Evolutionary conservation across 1,140 invertebrate species (phyloP), one percentile per base, ranked within the genome.

Genomic region (Lordiphosa clarofinis): DNA sequence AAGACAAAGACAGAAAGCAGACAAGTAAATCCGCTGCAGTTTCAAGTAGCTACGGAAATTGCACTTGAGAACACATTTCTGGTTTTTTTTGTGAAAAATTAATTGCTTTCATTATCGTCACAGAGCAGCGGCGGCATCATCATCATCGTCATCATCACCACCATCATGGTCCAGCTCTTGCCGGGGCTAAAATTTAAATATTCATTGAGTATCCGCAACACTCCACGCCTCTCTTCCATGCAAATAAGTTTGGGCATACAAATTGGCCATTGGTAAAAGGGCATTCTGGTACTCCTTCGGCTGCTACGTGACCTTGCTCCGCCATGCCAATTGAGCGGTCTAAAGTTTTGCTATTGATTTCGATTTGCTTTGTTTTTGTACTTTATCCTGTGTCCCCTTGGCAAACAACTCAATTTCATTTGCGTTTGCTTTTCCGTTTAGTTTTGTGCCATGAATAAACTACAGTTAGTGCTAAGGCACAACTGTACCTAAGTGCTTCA

Each of bases 401-500:
- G 72, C 78, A 69, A 82, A 67, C 69, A 84, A 48, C 76, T 82
- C 72, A 68, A 82, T 76, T 76, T 76, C 62, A 82, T 63, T 82
- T 60, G 65, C 52, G 54, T 56, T 59, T 55, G 56, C 48, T 52
- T 58, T 66, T 12, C 10, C 55, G 44, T 35, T 43, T 65, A 35
- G 47, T 62, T 50, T 24, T 15, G 60, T 63, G 56, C 39, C 35
- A 68, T 78, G 64, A 79, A 78, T 68, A 78, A 78, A 79, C 44
- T 73, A 67, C 62, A 69, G 58, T 47, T 57, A 59, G 42, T 49
- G 35, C 15, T 11, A 15, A 9, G 19, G 52, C 49, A 43, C 67
- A 72, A 64, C 66, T 75, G 75, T 74, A 82, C 55, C 57, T 81
- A 81, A 82, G 76, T 82, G 76, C 76, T 82, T 82, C 72, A 82